Evolutionary conservation across 2,888 invertebrate genomes (phyloP), one percentile per base, ranked within the genome.

Genomic region (Chaetogeoica ovagalla): DNA sequence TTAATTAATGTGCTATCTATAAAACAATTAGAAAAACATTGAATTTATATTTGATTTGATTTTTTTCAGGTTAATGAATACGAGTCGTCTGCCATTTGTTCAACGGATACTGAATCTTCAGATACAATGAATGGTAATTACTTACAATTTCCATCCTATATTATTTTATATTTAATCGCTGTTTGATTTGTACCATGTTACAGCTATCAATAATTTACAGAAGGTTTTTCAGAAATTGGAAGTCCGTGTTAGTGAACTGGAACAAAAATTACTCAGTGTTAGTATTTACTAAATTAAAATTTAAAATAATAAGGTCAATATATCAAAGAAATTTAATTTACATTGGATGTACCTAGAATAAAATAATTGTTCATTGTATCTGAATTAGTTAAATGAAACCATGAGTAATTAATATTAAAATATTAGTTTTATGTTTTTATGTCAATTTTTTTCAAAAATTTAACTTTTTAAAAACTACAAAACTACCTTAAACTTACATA

Each of bases 161-260:
- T n/a, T 19, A 37, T 37, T 60, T 43, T 60, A 23, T 57, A 8
- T 17, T 59, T 8, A n/a, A 19, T 55, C 52, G 21, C 9, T 66
- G 5, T 60, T 75, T 79, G 17, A 30, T 66, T n/a, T 57, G 66
- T 4, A 55, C 9, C 55, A 15, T 19, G 15, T 30, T 76, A 48
- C 11, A 79, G 79, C 70, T 57, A 52, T 79, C 8, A 23, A 13
- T 19, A 57, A 79, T 15, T 63, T 79, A 23, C 62, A 63, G 19
- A 71, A 39, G 39, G 70, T 19, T 55, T 79, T 79, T 57, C 21
- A 71, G 63, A 79, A 79, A 4, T 71, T 79, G 70, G 79, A 79
- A 21, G 19, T 55, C 8, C 79, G 79, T 52, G 70, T 79, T 43
- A 23, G 70, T 39, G 55, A 23, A 13, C 57, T 79, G 30, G 79